Conservation (phyloP, 2,888 invertebrate genomes). For the Cylloceria caligata region DNA sequence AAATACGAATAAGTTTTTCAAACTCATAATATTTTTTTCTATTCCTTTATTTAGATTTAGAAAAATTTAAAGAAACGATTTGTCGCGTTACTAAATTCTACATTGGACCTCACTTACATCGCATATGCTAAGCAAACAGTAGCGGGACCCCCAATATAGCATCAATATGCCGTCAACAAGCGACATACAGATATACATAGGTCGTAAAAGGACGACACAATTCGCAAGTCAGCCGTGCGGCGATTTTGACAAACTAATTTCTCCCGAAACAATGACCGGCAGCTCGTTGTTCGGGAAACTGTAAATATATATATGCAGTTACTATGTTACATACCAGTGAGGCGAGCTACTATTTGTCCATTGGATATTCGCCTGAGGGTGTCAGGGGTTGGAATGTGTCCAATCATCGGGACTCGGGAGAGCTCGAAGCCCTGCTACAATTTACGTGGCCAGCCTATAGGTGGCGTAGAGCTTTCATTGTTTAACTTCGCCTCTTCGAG, state of each 20-base stretch:
- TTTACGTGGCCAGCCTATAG: neutral
- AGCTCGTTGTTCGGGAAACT: slow-evolving; percentile 59
- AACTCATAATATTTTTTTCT: too few species aligned
- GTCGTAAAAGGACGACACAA: slow-evolving; percentile 38
- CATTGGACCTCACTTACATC: neutral
- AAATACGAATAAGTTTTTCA: too few species aligned
- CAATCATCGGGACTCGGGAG: slow-evolving; percentile 48
- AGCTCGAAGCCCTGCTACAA: neutral
- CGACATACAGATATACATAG: neutral
- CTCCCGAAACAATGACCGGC: slow-evolving; percentile 76
- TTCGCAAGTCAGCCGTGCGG: slow-evolving; percentile 32
- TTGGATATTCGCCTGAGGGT: slow-evolving; percentile 31
- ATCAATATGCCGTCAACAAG: slow-evolving; percentile 10
- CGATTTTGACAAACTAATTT: slow-evolving; percentile 78
- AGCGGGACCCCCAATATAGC: slow-evolving; percentile 3
- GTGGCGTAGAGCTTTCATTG: neutral
- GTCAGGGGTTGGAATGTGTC: slow-evolving; percentile 45
- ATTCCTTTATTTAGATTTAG: too few species aligned
- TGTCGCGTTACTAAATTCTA: neutral
- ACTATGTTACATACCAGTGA: neutral
- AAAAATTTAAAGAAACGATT: neutral
- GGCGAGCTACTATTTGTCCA: slow-evolving; percentile 1
- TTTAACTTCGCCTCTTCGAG: neutral
- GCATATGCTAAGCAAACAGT: too few species aligned
- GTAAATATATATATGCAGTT: neutral